These are phyloP conservation scores for Boloria euphrosyne DNA, from an alignment of 2,888 invertebrate species.

Conservation along the genomic window DNA sequence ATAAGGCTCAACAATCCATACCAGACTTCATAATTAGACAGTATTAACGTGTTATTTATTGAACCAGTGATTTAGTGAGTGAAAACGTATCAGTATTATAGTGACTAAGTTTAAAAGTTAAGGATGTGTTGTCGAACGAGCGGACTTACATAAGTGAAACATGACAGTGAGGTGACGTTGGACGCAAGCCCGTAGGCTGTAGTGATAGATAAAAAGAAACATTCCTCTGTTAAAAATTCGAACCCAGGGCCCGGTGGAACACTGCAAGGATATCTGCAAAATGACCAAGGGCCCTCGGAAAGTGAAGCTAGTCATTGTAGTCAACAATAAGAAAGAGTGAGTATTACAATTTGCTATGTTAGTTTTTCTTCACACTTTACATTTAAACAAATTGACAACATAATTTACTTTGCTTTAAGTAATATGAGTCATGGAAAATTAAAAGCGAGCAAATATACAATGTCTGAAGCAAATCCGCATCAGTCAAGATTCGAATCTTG, in stretches of 20 bases:
- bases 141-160: conserved; percentile 55
- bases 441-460: too few relatives aligned
- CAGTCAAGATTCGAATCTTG: too few relatives aligned
- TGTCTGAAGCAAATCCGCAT: too few relatives aligned
- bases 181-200: conserved; percentile 61
- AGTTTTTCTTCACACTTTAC: background rate
- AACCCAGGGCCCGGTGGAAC: conserved; percentile 76
- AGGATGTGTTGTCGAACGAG: conserved; percentile 57
- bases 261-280: conserved; percentile 76
- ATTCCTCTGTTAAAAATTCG: conserved; percentile 79
- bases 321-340: conserved; percentile 83
- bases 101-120: conserved; percentile 47
- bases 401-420: background rate
- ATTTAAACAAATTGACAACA: background rate
- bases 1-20: conserved; percentile 42
- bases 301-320: conserved; percentile 83
- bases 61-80: conserved; percentile 54
- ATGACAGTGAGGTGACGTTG: conserved; percentile 72
- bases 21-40: conserved; percentile 44
- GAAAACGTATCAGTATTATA: conserved; percentile 55
- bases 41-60: conserved; percentile 43
- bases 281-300: conserved; percentile 83
- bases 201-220: conserved; percentile 63
- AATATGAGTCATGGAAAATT: too few relatives aligned
- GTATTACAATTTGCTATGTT: conserved; percentile 49